Evolutionary conservation across 2,113 vertebrate species (phyloP).

Genomic region (Pygoscelis antarcticus): DNA sequence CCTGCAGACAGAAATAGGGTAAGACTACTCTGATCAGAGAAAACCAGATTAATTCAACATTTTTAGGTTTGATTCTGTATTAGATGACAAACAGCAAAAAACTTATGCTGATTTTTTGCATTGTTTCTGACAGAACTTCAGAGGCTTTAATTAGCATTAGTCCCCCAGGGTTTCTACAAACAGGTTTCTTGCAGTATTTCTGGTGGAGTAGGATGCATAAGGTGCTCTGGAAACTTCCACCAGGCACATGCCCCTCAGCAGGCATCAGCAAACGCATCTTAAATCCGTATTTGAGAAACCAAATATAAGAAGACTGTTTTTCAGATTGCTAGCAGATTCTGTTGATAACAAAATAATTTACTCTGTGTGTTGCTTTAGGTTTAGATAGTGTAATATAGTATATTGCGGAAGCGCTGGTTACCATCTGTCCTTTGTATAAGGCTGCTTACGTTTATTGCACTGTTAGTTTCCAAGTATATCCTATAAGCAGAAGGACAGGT

Average conservation of each 20-base stretch:
- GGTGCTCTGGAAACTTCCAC: not conserved
- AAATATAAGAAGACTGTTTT: not conserved
- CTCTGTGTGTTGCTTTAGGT: not conserved
- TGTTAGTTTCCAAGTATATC: not conserved
- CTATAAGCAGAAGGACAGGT: not conserved
- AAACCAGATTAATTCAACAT: not conserved
- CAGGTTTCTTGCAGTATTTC: not conserved
- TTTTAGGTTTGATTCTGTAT: not conserved
- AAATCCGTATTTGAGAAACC: not conserved
- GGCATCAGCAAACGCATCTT: not conserved
- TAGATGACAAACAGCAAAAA: not conserved
- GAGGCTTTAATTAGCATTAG: not conserved
- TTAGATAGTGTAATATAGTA: not conserved
- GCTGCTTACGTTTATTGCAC: not conserved
- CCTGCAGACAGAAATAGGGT: not conserved
- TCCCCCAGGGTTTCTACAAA: not conserved
- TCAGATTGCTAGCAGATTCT: not conserved
- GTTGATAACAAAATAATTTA: not conserved
- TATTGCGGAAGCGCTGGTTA: not conserved
- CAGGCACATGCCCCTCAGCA: not conserved
- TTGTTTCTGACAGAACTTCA: not conserved
- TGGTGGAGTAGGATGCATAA: not conserved
- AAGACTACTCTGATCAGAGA: not conserved
- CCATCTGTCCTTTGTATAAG: not conserved
- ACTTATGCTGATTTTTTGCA: not conserved